Base-by-base conservation (phyloP, 2,888 invertebrate genomes). In the Cheilosia pagana region DNA sequence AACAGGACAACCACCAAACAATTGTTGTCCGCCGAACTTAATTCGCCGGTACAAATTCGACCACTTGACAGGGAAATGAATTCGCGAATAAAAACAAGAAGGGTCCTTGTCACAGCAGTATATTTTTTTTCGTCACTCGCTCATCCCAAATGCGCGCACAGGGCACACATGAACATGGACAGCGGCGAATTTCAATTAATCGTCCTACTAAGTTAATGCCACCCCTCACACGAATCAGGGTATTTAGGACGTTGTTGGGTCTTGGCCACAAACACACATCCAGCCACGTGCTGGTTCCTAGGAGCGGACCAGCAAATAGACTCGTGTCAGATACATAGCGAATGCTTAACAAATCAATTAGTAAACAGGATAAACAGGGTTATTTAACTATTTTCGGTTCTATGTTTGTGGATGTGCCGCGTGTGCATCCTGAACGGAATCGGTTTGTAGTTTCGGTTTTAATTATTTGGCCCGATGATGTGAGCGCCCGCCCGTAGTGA, bases 261-360 rank as follows among this genome's bases (percentile, higher is more conserved):
- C 43, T 35, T 12, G 35, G 59, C 53, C 60, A 12, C 48, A 57
- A 55, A 43, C 55, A 74, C 45, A 62, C 45, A 67, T n/a, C 45
- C 16, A 41, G 39, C 48, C 74, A 55, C 67, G 35, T 53, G 79
- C 55, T 72, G 2, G 31, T 14, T 43, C 53, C 16, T 23, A 14
- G 16, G 16, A 43, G 45, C 62, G 39, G 28, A 65, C 35, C 35
- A 57, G 52, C 21, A 48, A 63, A 50, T 23, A 48, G 31, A 16
- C 28, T 31, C 55, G 41, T 75, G 68, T 62, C 62, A 16, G 45
- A 39, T 16, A 39, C 16, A 19, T 25, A 52, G 52, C 25, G n/a
- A 60, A 67, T 53, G 60, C 75, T 75, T 53, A 81, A 75, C 75
- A 63, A 57, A 75, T 81, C 81, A 81, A 81, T 75, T 81, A 68